These are phyloP conservation scores for Brachypteracias leptosomus DNA, from an alignment of 2,113 vertebrate species.

Conservation along the genomic window DNA sequence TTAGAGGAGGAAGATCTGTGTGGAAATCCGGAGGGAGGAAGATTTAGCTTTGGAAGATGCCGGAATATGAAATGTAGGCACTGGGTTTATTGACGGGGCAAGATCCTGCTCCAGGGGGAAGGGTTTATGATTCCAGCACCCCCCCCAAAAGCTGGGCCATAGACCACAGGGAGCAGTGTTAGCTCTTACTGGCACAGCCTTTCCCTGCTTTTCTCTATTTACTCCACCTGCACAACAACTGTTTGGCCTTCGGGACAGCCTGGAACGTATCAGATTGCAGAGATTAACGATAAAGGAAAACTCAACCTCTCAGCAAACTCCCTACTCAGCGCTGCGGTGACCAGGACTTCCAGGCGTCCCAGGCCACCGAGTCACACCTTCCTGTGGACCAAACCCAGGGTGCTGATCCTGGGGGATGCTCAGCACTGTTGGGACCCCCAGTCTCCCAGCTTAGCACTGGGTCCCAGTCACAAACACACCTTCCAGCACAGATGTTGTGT, in stretches of 20 bases:
- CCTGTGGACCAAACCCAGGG: not conserved
- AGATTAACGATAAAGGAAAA: not conserved
- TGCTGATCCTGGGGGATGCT: not conserved
- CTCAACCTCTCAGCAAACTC: not conserved
- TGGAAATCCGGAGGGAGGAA: not conserved
- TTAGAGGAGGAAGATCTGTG: not conserved
- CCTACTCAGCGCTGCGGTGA: not conserved
- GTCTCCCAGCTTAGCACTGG: not conserved
- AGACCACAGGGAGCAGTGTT: not conserved
- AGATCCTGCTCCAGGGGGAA: not conserved
- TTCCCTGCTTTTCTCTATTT: not conserved
- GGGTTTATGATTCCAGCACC: not conserved
- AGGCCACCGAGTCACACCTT: not conserved
- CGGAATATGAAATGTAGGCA: not conserved
- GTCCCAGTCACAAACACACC: not conserved
- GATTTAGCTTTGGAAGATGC: not conserved
- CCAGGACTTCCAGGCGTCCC: not conserved
- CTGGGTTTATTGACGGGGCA: not conserved
- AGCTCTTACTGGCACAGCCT: rapidly evolving
- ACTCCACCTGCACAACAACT: not conserved
- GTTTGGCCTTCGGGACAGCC: not conserved
- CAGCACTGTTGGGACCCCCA: rapidly evolving
- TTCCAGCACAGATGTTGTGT: not conserved
- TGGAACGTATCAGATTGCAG: not conserved
- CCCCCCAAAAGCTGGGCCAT: not conserved